Conservation (phyloP, 2,888 invertebrate species). For the Dasypogon diadema region DNA sequence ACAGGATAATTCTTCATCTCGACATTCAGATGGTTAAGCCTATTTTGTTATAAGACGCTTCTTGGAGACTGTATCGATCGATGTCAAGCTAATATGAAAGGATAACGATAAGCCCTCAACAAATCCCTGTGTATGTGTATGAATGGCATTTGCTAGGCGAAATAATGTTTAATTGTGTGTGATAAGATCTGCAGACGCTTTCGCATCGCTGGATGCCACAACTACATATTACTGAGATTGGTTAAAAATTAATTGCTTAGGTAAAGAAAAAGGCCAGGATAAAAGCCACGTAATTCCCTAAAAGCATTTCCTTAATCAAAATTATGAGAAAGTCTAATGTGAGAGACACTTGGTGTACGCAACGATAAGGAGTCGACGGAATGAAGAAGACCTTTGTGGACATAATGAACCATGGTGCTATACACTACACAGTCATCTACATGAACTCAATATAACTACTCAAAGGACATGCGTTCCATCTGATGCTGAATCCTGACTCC, state of each 20-base stretch:
- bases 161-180: background rate
- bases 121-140: background rate
- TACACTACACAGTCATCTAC: background rate
- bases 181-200: background rate
- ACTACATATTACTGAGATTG: conserved; percentile 1
- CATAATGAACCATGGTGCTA: conserved; percentile 26
- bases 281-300: conserved; percentile 10
- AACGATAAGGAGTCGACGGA: background rate
- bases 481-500: conserved; percentile 2
- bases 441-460: conserved; percentile 7
- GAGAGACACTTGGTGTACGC: background rate
- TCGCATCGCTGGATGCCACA: conserved; percentile 7
- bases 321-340: conserved; percentile 8
- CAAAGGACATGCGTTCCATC: background rate
- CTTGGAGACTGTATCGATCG: conserved; percentile 8
- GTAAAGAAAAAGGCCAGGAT: background rate
- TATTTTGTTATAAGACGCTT: conserved; percentile 1
- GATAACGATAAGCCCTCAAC: background rate
- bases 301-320: conserved; percentile 14
- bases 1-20: conserved; percentile 23
- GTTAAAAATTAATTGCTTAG: conserved; percentile 32
- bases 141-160: background rate
- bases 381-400: background rate
- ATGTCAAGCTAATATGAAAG: background rate
- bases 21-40: conserved; percentile 4